Conservation (phyloP, 1,140 invertebrate species). For the Drosophila equinoxialis region DNA sequence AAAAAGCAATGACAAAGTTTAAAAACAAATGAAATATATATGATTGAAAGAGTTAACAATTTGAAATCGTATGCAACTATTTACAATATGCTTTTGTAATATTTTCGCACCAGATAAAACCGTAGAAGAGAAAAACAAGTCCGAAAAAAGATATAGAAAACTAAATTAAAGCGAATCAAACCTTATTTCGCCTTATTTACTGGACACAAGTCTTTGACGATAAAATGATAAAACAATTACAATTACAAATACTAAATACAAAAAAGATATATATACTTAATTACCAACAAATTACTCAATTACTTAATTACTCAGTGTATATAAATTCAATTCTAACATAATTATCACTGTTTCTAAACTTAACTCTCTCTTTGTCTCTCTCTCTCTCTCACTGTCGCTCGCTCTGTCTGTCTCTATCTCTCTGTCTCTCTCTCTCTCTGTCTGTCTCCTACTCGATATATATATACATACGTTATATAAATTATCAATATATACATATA, state of each 20-base stretch:
- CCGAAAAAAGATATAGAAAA: slow-evolving; percentile 26
- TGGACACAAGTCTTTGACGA: slow-evolving; percentile 77
- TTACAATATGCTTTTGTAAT: slow-evolving; percentile 82
- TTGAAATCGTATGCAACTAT: slow-evolving; percentile 75
- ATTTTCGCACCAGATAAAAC: slow-evolving; percentile 73
- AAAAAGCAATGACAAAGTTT: slow-evolving; percentile 59
- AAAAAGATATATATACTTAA: slow-evolving; percentile 55
- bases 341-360: slow-evolving; percentile 12
- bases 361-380: slow-evolving; percentile 14
- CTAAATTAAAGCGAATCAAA: slow-evolving; percentile 25
- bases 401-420: slow-evolving; percentile 52
- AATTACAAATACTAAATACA: slow-evolving; percentile 29
- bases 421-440: slow-evolving; percentile 39
- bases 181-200: slow-evolving; percentile 45
- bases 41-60: slow-evolving; percentile 56
- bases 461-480: slow-evolving; percentile 50
- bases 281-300: slow-evolving; percentile 45
- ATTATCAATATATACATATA: slow-evolving; percentile 22
- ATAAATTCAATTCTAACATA: slow-evolving; percentile 19
- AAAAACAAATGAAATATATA: slow-evolving; percentile 45
- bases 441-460: slow-evolving; percentile 42
- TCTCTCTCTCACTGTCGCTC: slow-evolving; percentile 49
- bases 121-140: slow-evolving; percentile 47
- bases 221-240: slow-evolving; percentile 82
- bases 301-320: slow-evolving; percentile 25